A percentile compares a stretch with the other conserved stretches of the same genome.
Conservation (phyloP, 1,140 invertebrate species). For the Drosophila arizonae region DNA sequence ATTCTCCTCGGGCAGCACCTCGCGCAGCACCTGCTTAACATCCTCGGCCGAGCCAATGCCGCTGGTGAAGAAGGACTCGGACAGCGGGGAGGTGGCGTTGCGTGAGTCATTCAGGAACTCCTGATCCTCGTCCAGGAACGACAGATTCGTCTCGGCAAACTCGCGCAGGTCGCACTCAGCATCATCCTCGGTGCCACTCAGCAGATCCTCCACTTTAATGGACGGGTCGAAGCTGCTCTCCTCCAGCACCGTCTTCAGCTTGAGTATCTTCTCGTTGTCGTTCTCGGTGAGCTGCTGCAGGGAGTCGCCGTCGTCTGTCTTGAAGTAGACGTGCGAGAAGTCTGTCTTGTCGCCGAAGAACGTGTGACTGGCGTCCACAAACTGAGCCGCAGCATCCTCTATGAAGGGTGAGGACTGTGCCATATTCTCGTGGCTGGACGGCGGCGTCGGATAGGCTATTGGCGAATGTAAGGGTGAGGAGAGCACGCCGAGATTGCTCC, state of each 20-base stretch:
- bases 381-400: slow-evolving; percentile 77
- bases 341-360: slow-evolving; percentile 79
- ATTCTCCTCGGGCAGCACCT: slow-evolving; percentile 90
- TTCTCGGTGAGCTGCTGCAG: slow-evolving; percentile 67
- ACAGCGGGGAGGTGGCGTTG: slow-evolving; percentile 88
- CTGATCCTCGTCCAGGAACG: slow-evolving; percentile 81
- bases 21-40: slow-evolving; percentile 91
- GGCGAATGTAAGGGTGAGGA: slow-evolving; percentile 88
- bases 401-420: slow-evolving; percentile 82
- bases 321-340: slow-evolving; percentile 74
- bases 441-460: slow-evolving; percentile 91
- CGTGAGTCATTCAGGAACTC: slow-evolving; percentile 85
- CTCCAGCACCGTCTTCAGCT: slow-evolving; percentile 83
- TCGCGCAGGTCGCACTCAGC: slow-evolving; percentile 76
- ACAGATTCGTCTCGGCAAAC: slow-evolving; percentile 79
- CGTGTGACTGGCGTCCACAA: slow-evolving; percentile 70
- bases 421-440: slow-evolving; percentile 91
- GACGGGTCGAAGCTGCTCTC: slow-evolving; percentile 74
- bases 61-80: slow-evolving; percentile 92
- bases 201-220: slow-evolving; percentile 76
- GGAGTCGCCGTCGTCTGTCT: slow-evolving; percentile 58
- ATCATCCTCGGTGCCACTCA: slow-evolving; percentile 69
- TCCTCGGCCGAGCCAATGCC: slow-evolving; percentile 92
- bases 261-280: slow-evolving; percentile 84
- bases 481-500: slow-evolving; percentile 79